phyloP scores from a whole-genome alignment of 2,888 invertebrate genomes.

The Mystacides longicornis region DNA sequence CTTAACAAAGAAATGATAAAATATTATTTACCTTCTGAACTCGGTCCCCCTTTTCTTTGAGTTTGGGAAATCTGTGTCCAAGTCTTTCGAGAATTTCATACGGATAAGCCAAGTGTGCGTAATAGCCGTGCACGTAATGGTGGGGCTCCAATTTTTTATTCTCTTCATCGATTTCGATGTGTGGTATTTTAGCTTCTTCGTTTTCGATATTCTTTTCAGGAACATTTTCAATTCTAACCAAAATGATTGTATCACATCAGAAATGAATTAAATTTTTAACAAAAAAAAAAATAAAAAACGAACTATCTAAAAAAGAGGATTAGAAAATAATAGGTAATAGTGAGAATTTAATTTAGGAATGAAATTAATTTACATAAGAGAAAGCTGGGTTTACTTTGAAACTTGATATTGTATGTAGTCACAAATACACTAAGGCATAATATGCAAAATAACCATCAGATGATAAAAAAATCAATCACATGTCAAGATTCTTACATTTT shows the following conservation, averaged over 20 bases:
- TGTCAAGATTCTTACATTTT: constrained; percentile 13
- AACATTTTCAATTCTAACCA: background rate
- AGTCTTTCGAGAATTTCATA: constrained; percentile 40
- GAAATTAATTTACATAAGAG: too few relatives aligned
- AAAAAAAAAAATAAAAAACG: background rate
- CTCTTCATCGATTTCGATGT: background rate
- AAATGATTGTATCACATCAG: background rate
- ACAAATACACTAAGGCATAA: too few relatives aligned
- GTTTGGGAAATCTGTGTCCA: constrained; percentile 41
- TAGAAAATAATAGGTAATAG: background rate
- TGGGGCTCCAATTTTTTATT: background rate
- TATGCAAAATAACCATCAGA: too few relatives aligned
- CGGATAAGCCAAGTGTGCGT: constrained; percentile 3
- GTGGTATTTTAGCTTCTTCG: background rate
- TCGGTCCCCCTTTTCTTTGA: constrained; percentile 51
- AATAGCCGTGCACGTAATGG: constrained; percentile 5
- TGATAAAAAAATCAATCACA: too few relatives aligned
- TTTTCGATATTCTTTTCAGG: background rate
- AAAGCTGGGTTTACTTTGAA: too few relatives aligned
- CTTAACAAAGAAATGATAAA: too few relatives aligned
- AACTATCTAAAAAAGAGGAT: background rate
- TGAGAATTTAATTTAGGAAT: too few relatives aligned
- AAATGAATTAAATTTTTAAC: background rate
- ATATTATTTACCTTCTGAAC: constrained; percentile 48
- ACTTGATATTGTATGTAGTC: too few relatives aligned